Base-by-base conservation (phyloP, 2,797 vertebrate species). In the Pseudopleuronectes americanus region DNA sequence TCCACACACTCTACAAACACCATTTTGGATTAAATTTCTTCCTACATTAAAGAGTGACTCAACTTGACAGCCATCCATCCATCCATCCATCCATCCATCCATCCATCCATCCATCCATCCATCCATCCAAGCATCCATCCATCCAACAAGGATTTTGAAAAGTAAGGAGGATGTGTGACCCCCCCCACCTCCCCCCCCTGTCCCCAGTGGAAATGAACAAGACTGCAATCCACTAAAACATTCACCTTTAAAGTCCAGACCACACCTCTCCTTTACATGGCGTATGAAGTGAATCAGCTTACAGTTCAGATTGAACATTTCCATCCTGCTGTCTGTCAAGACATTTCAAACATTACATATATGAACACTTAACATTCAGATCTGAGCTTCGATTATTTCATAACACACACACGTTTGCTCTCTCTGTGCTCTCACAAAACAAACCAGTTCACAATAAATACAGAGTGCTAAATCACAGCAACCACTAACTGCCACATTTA, bases 271-370 rank as follows among this genome's bases (percentile, higher is more conserved):
- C 83, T 93, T 95, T 33, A 94, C 61, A 68, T 82, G 86, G 43
- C 88, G 79, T 56, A 93, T 81, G 63, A 94, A 93, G 87, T 93
- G 81, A 12, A 93, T 83, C 73, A 93, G 78, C 47, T 84, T 90
- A 74, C 93, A 94, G 79, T 93, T 91, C 51, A 92, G 80, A 81
- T 93, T 95, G 12, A 93, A 80, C 63, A 94, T 72, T 67, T 92
- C 90, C 68, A 72, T 84, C 79, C 61, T 86, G 80, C 54, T 64
- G 3, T 94, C 93, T 94, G 81, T 58, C 28, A 76, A 73, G 23
- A 64, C 31, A 64, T 64, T 36, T 6, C 54, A 19, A 19, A 57
- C 14, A 31, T 2, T 24, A 63, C 31, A 24, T 8, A 21, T 3
- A 21, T 19, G 10, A 33, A 38, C 4, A 53, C 23, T 26, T 53